Conservation (phyloP, 1,140 invertebrate genomes). For the Epicauta chinensis region DNA sequence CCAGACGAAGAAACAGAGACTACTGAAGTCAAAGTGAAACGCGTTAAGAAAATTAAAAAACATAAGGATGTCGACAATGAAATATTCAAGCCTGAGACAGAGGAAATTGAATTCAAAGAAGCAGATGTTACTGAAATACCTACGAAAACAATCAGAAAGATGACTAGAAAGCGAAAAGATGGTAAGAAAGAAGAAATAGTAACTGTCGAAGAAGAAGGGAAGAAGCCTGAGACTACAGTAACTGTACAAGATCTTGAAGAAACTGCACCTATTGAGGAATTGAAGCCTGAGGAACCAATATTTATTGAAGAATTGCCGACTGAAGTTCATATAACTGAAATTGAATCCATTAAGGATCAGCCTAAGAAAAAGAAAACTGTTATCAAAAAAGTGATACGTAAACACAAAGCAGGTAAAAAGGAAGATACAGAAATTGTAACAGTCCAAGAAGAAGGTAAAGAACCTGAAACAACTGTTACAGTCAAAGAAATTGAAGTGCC, state of each 20-base stretch:
- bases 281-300: slow-evolving; percentile 10
- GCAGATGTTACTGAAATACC: too few species aligned
- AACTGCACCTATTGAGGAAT: slow-evolving; percentile 14
- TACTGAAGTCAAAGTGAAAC: too few species aligned
- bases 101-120: too few species aligned
- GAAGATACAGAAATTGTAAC: slow-evolving; percentile 36
- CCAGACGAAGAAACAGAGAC: too few species aligned
- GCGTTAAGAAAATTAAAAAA: too few species aligned
- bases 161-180: too few species aligned
- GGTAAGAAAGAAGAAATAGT: slow-evolving; percentile 33
- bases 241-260: slow-evolving; percentile 18
- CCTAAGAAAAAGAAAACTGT: slow-evolving; percentile 38
- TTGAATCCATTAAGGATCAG: slow-evolving; percentile 16
- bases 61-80: too few species aligned
- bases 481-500: slow-evolving; percentile 27
- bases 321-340: slow-evolving; percentile 25
- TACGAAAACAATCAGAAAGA: too few species aligned
- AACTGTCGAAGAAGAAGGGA: slow-evolving; percentile 31
- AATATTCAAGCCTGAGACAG: too few species aligned
- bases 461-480: slow-evolving; percentile 31
- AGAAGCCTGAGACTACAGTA: too few species aligned
- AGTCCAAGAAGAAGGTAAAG: slow-evolving; percentile 37
- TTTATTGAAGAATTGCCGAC: slow-evolving; percentile 29
- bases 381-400: slow-evolving; percentile 39
- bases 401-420: slow-evolving; percentile 27